Evolutionary conservation across 2,888 invertebrate genomes (phyloP), one percentile per base, ranked within the genome.

Genomic region (Galerucella pusilla): DNA sequence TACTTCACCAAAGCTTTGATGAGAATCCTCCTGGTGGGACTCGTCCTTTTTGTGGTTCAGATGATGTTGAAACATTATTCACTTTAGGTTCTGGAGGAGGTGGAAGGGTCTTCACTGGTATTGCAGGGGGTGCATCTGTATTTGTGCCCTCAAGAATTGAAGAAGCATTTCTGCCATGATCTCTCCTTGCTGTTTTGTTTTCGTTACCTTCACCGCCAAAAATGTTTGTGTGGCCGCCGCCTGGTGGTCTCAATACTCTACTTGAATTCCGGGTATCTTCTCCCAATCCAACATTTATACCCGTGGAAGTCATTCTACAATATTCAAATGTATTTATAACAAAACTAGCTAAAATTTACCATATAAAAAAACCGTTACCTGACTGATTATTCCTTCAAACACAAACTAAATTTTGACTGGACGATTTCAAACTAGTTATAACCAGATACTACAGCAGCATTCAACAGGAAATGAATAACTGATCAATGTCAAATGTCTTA

Each of bases 241-340:
- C 89, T 75, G 89, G 89, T 63, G 89, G 89, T 77, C 88, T 87
- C 77, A 89, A 81, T 25, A 90, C 88, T 81, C 89, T 88, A 83
- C 87, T 87, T 7, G 87, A 86, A 76, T 81, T 85, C 71, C 84
- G 85, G 9, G 76, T 73, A 20, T 42, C 60, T 2, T 78, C 76
- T 10, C 59, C 64, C 46, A 86, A 67, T 28, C 87, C 87, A 72
- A 82, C 79, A 72, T 84, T 85, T 71, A 84, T 78, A 60, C 81
- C 82, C n/a, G 86, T 86, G 1, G 87, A 86, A 81, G 86, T 86
- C 87, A 87, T 87, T 74, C 77, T 83, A 74, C 35, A 75, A 75
- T 61, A 4, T 57, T 20, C 20, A 16, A 14, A 54, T 57, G 3
- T 57, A 16, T 57, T 57, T 16, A 11, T 16, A 57, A 57, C 57